A percentile compares a stretch with the other conserved stretches of the same genome.
Conservation (phyloP, 1,140 invertebrate genomes). For the Cyrtorhinus lividipennis region DNA sequence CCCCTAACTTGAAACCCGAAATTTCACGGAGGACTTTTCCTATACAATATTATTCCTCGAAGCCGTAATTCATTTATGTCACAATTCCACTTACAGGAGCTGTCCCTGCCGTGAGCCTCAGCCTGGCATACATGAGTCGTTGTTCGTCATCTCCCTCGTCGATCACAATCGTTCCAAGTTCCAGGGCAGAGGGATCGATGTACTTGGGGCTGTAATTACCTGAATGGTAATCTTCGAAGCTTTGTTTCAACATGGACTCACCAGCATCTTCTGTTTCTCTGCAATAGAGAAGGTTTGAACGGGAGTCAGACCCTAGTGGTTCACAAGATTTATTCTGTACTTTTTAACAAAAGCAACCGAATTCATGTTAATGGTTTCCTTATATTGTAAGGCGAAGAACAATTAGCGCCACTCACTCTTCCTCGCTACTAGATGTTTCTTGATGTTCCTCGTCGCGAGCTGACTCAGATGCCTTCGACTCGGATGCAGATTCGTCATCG, state of each 20-base stretch:
- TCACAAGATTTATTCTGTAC: neutral
- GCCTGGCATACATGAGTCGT: constrained; percentile 55
- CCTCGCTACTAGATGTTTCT: constrained; percentile 10
- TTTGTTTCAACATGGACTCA: constrained; percentile 41
- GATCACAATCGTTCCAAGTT: constrained; percentile 67
- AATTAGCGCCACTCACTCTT: too few relatives aligned
- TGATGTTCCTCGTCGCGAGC: constrained; percentile 27
- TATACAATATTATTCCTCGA: too few relatives aligned
- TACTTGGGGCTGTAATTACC: constrained; percentile 76
- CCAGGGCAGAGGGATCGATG: constrained; percentile 48
- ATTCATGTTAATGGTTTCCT: too few relatives aligned
- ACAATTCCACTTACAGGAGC: constrained; percentile 26
- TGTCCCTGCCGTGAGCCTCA: constrained; percentile 29
- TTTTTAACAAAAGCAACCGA: too few relatives aligned
- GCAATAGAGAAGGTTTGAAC: neutral
- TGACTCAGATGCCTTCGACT: constrained; percentile 26
- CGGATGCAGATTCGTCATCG: constrained; percentile 27
- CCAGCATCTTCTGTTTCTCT: constrained; percentile 32
- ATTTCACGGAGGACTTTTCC: too few relatives aligned
- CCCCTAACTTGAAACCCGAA: too few relatives aligned
- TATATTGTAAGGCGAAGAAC: too few relatives aligned
- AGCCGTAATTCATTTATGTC: too few relatives aligned
- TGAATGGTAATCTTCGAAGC: constrained; percentile 53
- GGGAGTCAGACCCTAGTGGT: neutral
- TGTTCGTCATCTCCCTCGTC: constrained; percentile 64